Base-by-base conservation (phyloP, 1,140 invertebrate genomes). In the Caenorhabditis inopinata region DNA sequence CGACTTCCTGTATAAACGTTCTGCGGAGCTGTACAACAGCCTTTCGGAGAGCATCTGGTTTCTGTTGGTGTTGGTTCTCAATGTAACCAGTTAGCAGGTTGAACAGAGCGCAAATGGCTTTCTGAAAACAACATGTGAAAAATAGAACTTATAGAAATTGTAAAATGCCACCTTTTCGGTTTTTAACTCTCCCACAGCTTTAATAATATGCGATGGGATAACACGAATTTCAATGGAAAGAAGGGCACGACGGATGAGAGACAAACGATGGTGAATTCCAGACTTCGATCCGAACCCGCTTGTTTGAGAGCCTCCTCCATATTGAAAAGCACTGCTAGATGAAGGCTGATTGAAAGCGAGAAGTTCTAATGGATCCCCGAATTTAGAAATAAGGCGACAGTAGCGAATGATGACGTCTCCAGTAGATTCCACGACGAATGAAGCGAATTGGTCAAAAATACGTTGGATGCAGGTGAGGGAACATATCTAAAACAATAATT, bases 391-490 rank as follows among this genome's bases (percentile, higher is more conserved):
- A 0, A 81, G 53, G 14, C 80, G 35, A n/a, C 42, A 74, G n/a
- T 53, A 78, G 3, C 32, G 21, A 14, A 74, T 48, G 58, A 82
- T 32, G 25, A 82, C 80, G 27, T 32, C 32, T 3, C 62, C 78
- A 21, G 46, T 51, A 9, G 83, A 62, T n/a, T 48, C 58, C 21
- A 76, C 42, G 45, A 82, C 58, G 77, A 83, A 83, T 16, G 80
- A 42, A 0, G 74, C 82, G 38, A 81, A 82, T 23, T 82, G 82
- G 45, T 83, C 82, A 16, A 82, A 58, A 42, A 83, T 58, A 16
- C 82, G 75, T 68, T 83, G 82, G 38, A 82, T 48, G 73, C 82
- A 83, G 1, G 82, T 82, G 16, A 83, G 73, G 7, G 82, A 48
- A 46, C 81, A 83, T 16, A 83, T 74, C 79, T 81, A 45, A 23